These are phyloP conservation scores for Nemurella pictetii DNA, from an alignment of 2,888 invertebrate genomes.

Conservation along the genomic window DNA sequence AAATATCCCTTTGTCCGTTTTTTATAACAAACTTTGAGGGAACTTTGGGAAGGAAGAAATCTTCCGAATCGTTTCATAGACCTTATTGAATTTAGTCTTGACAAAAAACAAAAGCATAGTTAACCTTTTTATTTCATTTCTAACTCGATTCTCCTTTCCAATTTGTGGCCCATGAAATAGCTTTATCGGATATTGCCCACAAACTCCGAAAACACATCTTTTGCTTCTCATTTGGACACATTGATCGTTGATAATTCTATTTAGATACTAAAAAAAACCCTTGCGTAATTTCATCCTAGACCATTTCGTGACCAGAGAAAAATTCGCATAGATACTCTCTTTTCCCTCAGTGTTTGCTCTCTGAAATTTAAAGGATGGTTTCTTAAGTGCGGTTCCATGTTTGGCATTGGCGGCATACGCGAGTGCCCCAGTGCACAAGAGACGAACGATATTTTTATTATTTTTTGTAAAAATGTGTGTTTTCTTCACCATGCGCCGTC, in stretches of 20 bases:
- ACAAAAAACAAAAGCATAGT: slow-evolving; percentile 17
- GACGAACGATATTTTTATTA: background rate
- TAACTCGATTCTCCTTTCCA: slow-evolving; percentile 8
- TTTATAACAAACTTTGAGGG: slow-evolving; percentile 2
- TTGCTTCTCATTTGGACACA: background rate
- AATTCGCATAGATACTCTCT: background rate
- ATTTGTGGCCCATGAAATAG: slow-evolving; percentile 13
- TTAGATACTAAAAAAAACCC: too few relatives aligned
- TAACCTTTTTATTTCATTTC: slow-evolving; percentile 7
- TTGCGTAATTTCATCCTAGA: too few relatives aligned
- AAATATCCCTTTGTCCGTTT: slow-evolving; percentile 18
- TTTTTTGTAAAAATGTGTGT: too few relatives aligned
- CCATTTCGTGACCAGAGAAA: too few relatives aligned
- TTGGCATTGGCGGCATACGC: background rate
- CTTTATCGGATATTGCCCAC: background rate
- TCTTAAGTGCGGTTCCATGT: background rate
- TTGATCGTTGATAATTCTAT: background rate
- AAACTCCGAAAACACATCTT: background rate
- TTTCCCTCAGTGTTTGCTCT: background rate
- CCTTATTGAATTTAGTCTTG: slow-evolving; percentile 20
- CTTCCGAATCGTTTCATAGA: background rate
- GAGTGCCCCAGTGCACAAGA: background rate
- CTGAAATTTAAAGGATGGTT: background rate
- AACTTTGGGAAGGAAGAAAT: background rate
- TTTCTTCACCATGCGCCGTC: background rate